Evolutionary conservation across 2,113 vertebrate species (phyloP), one percentile per base, ranked within the genome.

Genomic region (Orycteropus afer): DNA sequence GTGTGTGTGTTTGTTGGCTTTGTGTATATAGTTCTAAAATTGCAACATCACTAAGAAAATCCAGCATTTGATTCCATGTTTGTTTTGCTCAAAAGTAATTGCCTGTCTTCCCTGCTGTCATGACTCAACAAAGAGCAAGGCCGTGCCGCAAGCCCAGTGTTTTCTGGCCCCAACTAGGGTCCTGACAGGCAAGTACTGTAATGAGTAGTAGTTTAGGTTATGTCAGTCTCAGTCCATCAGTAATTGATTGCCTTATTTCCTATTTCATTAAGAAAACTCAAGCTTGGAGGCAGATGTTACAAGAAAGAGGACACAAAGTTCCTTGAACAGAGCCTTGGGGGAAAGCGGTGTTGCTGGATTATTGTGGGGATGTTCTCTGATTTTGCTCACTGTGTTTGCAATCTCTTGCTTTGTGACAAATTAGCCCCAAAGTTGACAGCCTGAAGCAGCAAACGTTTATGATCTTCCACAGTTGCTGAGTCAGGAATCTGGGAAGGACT

Each of bases 211-310:
- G 13, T 11, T 63, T 32, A 82, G 49, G 63, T 25, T 10, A 1
- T 17, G 42, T 45, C n/a, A 63, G 45, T 83, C 63, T 69, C 25
- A 27, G 17, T 45, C n/a, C 49, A 40, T 57, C 17, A 79, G 53
- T 87, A 73, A 84, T 61, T 34, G 20, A 73, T 61, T 83, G 55
- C 15, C 76, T 69, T 81, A 51, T 65, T 90, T 94, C 89, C 69
- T 85, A 13, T 14, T 73, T 69, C 85, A 74, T n/a, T 29, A 61
- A 79, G 53, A 81, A 93, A 32, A n/a, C 47, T 49, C 13, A n/a
- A 17, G 29, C 80, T 65, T 20, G 11, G 71, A 90, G 71, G 45
- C 59, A 69, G 40, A 71, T 81, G 63, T 73, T 83, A 40, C 45
- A 40, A 63, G 88, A 81, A 81, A 49, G 63, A 67, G 78, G 85